Conservation (phyloP, 2,888 invertebrate species). For the Poecilus cupreus region DNA sequence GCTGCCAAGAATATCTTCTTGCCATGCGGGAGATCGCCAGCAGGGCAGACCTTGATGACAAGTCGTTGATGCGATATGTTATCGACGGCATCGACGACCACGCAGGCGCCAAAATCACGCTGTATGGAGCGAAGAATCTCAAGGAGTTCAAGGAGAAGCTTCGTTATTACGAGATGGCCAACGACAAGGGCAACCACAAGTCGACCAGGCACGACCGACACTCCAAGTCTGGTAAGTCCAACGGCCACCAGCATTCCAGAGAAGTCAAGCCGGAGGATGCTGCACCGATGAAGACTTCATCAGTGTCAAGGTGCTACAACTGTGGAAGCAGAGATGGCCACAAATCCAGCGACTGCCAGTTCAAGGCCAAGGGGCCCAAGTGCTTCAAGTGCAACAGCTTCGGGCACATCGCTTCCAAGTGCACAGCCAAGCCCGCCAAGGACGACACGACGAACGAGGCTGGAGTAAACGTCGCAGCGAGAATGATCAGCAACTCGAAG, state of each 20-base stretch:
- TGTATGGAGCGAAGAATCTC: conserved; percentile 53
- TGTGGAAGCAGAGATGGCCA: conserved; percentile 43
- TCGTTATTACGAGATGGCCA: background rate
- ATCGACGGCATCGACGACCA: conserved; percentile 66
- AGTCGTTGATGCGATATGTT: conserved; percentile 66
- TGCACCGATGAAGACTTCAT: background rate
- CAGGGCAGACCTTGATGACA: conserved; percentile 65
- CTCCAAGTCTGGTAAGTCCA: background rate
- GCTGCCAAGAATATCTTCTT: conserved; percentile 66
- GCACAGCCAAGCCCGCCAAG: background rate
- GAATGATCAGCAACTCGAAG: background rate
- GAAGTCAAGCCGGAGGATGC: background rate
- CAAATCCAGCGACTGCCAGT: conserved; percentile 21
- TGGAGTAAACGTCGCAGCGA: background rate
- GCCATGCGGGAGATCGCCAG: conserved; percentile 66
- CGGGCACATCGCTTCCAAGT: background rate
- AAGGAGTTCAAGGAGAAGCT: conserved; percentile 52
- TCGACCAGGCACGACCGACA: background rate
- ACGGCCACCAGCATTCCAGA: background rate
- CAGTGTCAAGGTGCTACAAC: conserved; percentile 42
- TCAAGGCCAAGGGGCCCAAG: conserved; percentile 62
- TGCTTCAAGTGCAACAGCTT: background rate
- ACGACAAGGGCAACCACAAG: background rate
- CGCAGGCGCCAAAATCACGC: conserved; percentile 24
- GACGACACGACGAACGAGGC: background rate